Evolutionary conservation across 1,140 invertebrate species (phyloP), one percentile per base, ranked within the genome.

Genomic region (Drosophila ohnishii): DNA sequence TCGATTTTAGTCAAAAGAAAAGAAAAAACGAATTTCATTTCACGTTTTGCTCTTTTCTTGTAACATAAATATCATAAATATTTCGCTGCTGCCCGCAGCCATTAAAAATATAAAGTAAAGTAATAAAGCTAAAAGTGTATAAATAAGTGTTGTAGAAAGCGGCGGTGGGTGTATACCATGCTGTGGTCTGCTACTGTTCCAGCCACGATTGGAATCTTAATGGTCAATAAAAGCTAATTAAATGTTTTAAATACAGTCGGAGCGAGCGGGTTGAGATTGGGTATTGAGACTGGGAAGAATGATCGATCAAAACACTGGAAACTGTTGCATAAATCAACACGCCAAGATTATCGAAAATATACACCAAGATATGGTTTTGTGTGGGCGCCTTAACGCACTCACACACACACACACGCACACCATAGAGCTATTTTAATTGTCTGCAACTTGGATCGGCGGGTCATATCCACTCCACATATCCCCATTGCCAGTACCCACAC

Each of bases 21-120:
- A 14, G 19, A 11, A 16, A 16, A 28, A 53, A 35, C 22, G 51
- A 66, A 72, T 60, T 72, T 67, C 65, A 4, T 53, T 53, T 53
- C 51, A 37, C 51, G 16, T 53, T 64, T 64, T 57, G 57, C 62
- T 83, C 66, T 78, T 74, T 83, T 87, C 72, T 84, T 84, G 80
- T 83, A 53, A 53, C 51, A 53, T 22, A 75, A 84, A 89, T 88
- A 88, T 84, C 84, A 87, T 87, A 88, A 87, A 87, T 87, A 87
- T 78, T 87, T 88, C 85, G 72, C 42, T 79, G 66, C 60, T 44
- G 78, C 47, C 25, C 9, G 19, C 14, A 48, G 53, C 48, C 78
- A 84, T 80, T 19, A 19, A 84, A 80, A 77, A 60, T 74, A 72
- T 76, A 75, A 80, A 61, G 75, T 80, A 75, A 80, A 61, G 70